These are phyloP conservation scores for Cuculus canorus DNA, from an alignment of 2,797 vertebrate genomes.

Conservation along the genomic window DNA sequence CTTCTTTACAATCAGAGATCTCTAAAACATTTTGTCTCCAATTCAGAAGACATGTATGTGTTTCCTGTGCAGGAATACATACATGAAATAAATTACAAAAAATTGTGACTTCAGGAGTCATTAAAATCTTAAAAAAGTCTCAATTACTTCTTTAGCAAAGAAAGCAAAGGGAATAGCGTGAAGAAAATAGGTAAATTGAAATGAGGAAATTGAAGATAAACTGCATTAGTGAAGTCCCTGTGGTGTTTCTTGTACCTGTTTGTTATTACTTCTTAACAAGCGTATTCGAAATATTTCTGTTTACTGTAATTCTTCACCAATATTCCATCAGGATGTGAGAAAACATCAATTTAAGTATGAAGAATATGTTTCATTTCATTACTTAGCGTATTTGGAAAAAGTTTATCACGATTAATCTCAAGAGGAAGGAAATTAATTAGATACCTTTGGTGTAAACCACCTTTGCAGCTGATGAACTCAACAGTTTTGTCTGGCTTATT, in stretches of 20 bases:
- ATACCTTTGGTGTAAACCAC: slow-evolving; percentile 30
- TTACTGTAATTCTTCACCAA: slow-evolving; percentile 13
- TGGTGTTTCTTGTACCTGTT: slow-evolving; percentile 3
- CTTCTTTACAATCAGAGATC: neutral
- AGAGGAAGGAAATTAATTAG: slow-evolving; percentile 22
- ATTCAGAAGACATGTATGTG: neutral
- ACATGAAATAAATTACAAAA: neutral
- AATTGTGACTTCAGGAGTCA: neutral
- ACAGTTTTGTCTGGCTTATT: neutral
- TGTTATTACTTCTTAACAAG: neutral
- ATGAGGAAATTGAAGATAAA: slow-evolving; percentile 31
- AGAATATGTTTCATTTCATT: slow-evolving; percentile 30
- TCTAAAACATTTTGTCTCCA: neutral
- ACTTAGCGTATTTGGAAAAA: slow-evolving; percentile 32
- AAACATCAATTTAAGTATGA: slow-evolving; percentile 6
- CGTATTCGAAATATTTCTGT: neutral
- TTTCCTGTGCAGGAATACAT: neutral
- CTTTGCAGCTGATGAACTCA: neutral
- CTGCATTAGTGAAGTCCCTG: neutral
- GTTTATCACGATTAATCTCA: slow-evolving; percentile 38
- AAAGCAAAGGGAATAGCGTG: neutral
- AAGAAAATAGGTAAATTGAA: slow-evolving; percentile 17
- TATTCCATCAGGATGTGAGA: slow-evolving; percentile 27
- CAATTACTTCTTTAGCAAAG: slow-evolving; percentile 11
- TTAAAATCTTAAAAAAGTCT: neutral